These are phyloP conservation scores for Eumacrocentrus americanus DNA, from an alignment of 2,888 invertebrate species.

Conservation along the genomic window DNA sequence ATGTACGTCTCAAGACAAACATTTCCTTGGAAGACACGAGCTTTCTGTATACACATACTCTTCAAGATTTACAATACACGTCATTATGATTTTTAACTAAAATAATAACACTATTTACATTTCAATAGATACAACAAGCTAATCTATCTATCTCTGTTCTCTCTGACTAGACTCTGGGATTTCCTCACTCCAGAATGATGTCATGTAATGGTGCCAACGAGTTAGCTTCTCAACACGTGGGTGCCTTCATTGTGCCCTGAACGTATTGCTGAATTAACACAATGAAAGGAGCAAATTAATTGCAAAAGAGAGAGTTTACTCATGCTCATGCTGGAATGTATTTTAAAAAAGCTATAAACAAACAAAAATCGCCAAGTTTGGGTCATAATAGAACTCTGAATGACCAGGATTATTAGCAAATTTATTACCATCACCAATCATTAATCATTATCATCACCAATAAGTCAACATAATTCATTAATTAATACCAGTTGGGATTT, in stretches of 20 bases:
- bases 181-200: neutral
- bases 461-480: neutral
- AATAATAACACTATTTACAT: too few relatives aligned
- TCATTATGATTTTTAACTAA: too few relatives aligned
- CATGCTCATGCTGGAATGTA: too few relatives aligned
- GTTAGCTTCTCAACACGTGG: neutral
- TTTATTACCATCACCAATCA: neutral
- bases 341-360: too few relatives aligned
- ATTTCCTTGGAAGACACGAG: neutral
- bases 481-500: slow-evolving; percentile 15
- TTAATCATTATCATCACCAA: too few relatives aligned
- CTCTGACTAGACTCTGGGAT: neutral
- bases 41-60: too few relatives aligned
- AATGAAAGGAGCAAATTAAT: neutral
- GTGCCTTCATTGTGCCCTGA: neutral
- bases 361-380: neutral
- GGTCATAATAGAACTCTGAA: neutral
- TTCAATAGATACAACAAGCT: too few relatives aligned
- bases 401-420: neutral
- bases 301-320: neutral
- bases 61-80: neutral
- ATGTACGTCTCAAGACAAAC: neutral
- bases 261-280: neutral
- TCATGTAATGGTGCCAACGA: neutral
- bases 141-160: too few relatives aligned